These are phyloP conservation scores for Candidula unifasciata DNA, from an alignment of 2,888 invertebrate genomes.

Conservation along the genomic window DNA sequence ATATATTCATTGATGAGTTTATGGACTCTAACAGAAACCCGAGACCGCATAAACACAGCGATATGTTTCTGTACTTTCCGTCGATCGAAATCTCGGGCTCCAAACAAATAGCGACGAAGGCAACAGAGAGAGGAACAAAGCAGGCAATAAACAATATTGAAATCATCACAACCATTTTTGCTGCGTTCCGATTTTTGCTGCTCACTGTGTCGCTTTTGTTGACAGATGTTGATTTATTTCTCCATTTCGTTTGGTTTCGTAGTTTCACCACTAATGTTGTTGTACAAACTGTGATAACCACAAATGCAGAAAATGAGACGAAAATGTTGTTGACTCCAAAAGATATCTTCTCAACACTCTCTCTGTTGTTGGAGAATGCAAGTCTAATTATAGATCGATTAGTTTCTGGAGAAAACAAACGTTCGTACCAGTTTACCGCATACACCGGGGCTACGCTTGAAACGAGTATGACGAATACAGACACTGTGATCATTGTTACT, in stretches of 20 bases:
- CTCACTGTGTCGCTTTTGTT: background rate
- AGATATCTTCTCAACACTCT: background rate
- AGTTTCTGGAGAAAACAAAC: background rate
- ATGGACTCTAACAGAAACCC: constrained; percentile 4
- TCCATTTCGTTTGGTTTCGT: background rate
- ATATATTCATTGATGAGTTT: constrained; percentile 31
- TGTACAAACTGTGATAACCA: constrained; percentile 4
- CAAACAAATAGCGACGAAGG: background rate
- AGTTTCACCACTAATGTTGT: constrained; percentile 1
- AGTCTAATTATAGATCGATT: background rate
- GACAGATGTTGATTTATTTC: background rate
- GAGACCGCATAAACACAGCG: background rate
- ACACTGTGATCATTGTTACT: background rate
- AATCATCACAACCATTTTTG: constrained; percentile 37
- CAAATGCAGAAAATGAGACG: background rate
- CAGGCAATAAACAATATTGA: constrained; percentile 21
- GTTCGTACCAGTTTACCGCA: background rate
- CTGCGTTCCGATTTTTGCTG: background rate
- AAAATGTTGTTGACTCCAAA: constrained; percentile 15
- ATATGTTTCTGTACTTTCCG: constrained; percentile 23
- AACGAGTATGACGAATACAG: background rate
- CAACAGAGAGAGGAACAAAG: background rate
- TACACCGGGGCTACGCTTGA: constrained; percentile 11
- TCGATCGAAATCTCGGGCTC: background rate
- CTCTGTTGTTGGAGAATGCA: background rate